Evolutionary conservation across 2,888 invertebrate genomes (phyloP).

Genomic region (Perizoma affinitatum): DNA sequence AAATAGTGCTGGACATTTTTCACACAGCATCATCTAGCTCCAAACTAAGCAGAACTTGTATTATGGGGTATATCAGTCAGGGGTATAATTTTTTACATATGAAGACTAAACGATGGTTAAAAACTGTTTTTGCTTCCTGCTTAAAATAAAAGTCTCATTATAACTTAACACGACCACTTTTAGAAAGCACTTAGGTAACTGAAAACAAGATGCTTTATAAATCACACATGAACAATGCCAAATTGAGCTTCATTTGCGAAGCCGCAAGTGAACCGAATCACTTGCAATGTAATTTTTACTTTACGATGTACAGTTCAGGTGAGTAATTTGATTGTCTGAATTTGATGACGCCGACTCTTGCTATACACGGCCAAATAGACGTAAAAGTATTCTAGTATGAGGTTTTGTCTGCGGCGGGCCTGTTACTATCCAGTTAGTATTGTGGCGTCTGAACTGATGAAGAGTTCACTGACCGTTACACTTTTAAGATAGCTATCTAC

Average conservation of each 20-base stretch:
- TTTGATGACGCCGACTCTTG: constrained; percentile 13
- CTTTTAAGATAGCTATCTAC: constrained; percentile 31
- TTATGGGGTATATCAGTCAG: too few relatives aligned
- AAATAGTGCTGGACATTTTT: too few relatives aligned
- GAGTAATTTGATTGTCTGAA: constrained; percentile 13
- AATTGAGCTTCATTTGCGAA: constrained; percentile 9
- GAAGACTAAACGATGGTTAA: too few relatives aligned
- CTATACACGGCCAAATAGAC: constrained; percentile 30
- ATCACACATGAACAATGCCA: constrained; percentile 23
- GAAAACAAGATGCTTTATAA: constrained; percentile 24
- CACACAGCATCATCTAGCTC: too few relatives aligned
- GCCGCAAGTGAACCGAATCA: constrained; percentile 9
- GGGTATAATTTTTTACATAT: too few relatives aligned
- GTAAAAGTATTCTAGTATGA: constrained; percentile 16
- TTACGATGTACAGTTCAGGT: neutral
- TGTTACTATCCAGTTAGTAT: constrained; percentile 34
- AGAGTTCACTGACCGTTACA: constrained; percentile 43
- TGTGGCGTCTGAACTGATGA: constrained; percentile 27
- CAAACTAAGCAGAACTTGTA: too few relatives aligned
- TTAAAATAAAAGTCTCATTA: too few relatives aligned
- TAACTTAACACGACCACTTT: constrained; percentile 14
- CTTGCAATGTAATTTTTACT: constrained; percentile 15
- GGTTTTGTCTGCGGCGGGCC: constrained; percentile 29
- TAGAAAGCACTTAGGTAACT: constrained; percentile 9
- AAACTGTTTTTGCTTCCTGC: too few relatives aligned